These are phyloP conservation scores for Chrysopilus asiliformis DNA, from an alignment of 2,888 invertebrate species.

Conservation along the genomic window DNA sequence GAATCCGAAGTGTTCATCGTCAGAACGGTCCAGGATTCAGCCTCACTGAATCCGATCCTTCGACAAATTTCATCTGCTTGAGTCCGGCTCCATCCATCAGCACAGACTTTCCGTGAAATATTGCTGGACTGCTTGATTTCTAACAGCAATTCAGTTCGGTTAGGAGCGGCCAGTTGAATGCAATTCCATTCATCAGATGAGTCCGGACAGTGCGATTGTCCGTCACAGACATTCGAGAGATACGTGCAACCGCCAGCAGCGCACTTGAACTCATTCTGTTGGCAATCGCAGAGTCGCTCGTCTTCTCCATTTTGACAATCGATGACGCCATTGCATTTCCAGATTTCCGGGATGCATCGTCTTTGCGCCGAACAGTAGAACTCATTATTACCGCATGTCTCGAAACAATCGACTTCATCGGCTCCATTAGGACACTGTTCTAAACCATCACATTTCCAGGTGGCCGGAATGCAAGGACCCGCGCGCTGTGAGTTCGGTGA, in stretches of 20 bases:
- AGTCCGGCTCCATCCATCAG: constrained; percentile 40
- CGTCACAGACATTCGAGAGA: constrained; percentile 41
- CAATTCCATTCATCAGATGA: constrained; percentile 51
- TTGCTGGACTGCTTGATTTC: constrained; percentile 15
- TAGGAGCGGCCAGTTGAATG: constrained; percentile 18
- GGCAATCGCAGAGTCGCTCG: constrained; percentile 44
- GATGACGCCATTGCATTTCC: constrained; percentile 44
- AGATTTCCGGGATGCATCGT: constrained; percentile 44
- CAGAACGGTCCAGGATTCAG: constrained; percentile 22
- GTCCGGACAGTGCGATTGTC: constrained; percentile 45
- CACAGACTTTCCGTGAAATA: constrained; percentile 33
- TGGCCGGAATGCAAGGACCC: constrained; percentile 42
- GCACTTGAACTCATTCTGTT: constrained; percentile 43
- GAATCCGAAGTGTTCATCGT: constrained; percentile 2
- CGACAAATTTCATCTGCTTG: constrained; percentile 43
- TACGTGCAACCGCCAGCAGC: constrained; percentile 44
- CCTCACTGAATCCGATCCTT: constrained; percentile 39
- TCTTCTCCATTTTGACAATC: constrained; percentile 46
- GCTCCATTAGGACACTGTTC: constrained; percentile 42
- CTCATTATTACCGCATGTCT: constrained; percentile 39
- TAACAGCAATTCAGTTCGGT: constrained; percentile 11
- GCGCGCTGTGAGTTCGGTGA: too few species aligned
- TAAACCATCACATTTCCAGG: constrained; percentile 46
- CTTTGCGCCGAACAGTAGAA: constrained; percentile 45
- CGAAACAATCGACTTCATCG: constrained; percentile 43